A percentile compares a stretch with the other conserved stretches of the same genome.
These are phyloP conservation scores for Hyles vespertilio DNA, from an alignment of 1,140 invertebrate species.

Conservation along the genomic window DNA sequence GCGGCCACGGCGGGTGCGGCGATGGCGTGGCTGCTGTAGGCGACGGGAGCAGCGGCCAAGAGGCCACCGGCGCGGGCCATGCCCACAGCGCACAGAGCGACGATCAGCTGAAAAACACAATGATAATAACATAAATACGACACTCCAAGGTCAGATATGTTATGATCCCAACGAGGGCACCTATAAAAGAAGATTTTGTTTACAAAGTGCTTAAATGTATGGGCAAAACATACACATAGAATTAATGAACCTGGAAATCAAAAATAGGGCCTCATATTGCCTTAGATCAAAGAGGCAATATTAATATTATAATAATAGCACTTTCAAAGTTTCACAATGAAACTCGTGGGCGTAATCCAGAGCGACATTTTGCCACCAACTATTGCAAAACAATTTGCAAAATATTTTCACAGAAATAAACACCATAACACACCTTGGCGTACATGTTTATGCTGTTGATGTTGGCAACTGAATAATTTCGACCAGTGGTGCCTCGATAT, in stretches of 20 bases:
- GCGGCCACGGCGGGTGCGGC: slow-evolving; percentile 12
- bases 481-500: slow-evolving; percentile 49
- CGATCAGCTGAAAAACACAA: slow-evolving; percentile 39
- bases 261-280: no score
- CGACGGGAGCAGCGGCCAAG: slow-evolving; percentile 35
- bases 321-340: no score
- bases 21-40: slow-evolving; percentile 24
- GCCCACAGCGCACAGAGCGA: slow-evolving; percentile 51
- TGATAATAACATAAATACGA: neutral
- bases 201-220: no score
- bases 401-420: slow-evolving; percentile 5
- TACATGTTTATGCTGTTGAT: slow-evolving; percentile 66
- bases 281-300: no score
- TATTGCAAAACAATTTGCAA: no score
- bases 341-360: no score
- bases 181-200: no score
- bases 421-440: slow-evolving; percentile 58
- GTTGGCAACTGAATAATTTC: slow-evolving; percentile 72
- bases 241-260: no score
- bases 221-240: no score
- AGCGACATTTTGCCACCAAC: no score
- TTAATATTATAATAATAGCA: no score
- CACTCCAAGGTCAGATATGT: neutral
- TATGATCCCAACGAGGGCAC: no score
- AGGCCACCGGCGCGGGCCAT: slow-evolving; percentile 44